Conservation (phyloP, 2,888 invertebrate genomes). For the Nemapogon koenigi region DNA sequence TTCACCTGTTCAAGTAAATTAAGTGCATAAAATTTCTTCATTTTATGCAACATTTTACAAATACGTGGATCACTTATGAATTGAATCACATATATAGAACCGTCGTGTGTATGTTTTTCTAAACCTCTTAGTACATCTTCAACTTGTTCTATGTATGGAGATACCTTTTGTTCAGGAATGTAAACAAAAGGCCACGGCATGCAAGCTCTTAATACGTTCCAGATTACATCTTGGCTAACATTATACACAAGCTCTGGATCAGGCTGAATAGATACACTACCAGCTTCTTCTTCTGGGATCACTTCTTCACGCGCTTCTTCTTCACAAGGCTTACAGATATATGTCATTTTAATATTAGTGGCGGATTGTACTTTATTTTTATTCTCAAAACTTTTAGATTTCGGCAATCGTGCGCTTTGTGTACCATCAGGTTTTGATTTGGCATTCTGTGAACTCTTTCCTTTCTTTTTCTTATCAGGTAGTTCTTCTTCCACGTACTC, state of each 20-base stretch:
- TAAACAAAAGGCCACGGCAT: constrained; percentile 47
- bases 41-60: constrained; percentile 39
- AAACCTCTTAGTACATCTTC: constrained; percentile 28
- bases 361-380: constrained; percentile 31
- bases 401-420: constrained; percentile 34
- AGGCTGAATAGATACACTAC: not conserved
- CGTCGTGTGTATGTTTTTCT: constrained; percentile 39
- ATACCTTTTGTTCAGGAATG: constrained; percentile 31
- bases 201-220: constrained; percentile 44
- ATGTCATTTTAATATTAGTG: constrained; percentile 33
- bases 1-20: constrained; percentile 33
- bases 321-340: constrained; percentile 24
- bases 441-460: constrained; percentile 20
- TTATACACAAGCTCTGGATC: constrained; percentile 37
- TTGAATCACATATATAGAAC: constrained; percentile 42
- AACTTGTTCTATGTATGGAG: constrained; percentile 33
- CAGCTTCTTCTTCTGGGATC: not conserved
- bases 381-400: constrained; percentile 22
- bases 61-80: constrained; percentile 36
- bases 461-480: constrained; percentile 35
- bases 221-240: constrained; percentile 40
- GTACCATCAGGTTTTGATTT: constrained; percentile 12
- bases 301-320: constrained; percentile 32
- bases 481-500: constrained; percentile 17
- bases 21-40: constrained; percentile 42